Evolutionary conservation across 2,888 invertebrate genomes (phyloP), one percentile per base, ranked within the genome.

Genomic region (Agrochola circellaris): DNA sequence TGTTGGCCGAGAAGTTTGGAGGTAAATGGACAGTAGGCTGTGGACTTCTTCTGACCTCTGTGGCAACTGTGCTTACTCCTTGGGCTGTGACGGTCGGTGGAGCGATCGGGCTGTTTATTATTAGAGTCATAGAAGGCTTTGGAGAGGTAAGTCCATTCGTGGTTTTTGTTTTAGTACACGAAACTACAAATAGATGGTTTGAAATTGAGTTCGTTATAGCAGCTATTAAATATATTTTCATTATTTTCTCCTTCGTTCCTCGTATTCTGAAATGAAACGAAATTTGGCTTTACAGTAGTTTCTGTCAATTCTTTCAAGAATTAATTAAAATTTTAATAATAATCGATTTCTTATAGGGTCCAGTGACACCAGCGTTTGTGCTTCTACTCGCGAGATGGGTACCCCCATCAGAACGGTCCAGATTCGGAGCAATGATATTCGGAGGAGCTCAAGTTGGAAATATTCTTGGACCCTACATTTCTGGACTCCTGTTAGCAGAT

Each of bases 21-120:
- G 99, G 98, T 1, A 99, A 99, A 94, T 98, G 98, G 97, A 97
- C 98, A 0, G 95, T 98, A 48, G 98, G 98, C 0, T 89, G 98
- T 34, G 99, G 99, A 23, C 97, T 99, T 48, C 94, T 99, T 1
- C 97, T 97, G 1, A 98, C 99, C 0, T 98, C 98, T 0, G 87
- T 99, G 15, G 98, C 98, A 68, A 98, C 98, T 0, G 91, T 98
- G 0, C 88, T 98, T 0, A 98, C 99, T 0, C 99, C 99, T 0
- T 88, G 97, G 72, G 97, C 98, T 15, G 98, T 98, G 0, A 90
- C 94, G 0, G 23, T 94, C 5, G 97, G 97, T 48, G 97, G 97
- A n/a, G 95, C 97, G 1, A 92, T 93, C 2, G 96, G 97, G 30
- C 92, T 98, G 13, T 97, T 98, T 73, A 93, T 96, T 3, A 95